Evolutionary conservation across 2,113 vertebrate species (phyloP), one percentile per base, ranked within the genome.

Genomic region (Oreochromis spilurus): DNA sequence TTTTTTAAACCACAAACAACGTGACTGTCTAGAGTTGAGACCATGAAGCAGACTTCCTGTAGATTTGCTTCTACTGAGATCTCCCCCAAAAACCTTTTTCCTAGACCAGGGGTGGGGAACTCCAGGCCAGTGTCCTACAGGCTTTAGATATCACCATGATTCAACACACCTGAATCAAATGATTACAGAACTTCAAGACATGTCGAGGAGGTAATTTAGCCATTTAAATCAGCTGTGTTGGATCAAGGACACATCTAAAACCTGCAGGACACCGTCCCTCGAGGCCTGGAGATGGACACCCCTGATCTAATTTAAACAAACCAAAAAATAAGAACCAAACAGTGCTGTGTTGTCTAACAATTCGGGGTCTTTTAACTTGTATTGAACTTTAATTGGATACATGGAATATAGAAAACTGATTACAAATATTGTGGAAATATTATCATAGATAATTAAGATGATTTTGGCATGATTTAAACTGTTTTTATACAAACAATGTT

Each of bases 281-380:
- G 29, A 60, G 0, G 57, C 14, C 57, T 60, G 0, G 57, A 60
- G 57, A 17, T 60, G 57, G 57, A 60, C 16, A 0, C 29, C 5
- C 8, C 57, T 31, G 57, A 11, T 40, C 36, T 67, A 40, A 21
- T 40, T 40, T 24, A 70, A 43, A 43, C 38, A 70, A 43, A 70
- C n/a, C 36, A 43, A 43, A 40, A n/a, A 24, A 24, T 24, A 21
- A 70, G 38, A 40, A 70, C 4, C 2, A 70, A 40, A 24, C 14
- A 70, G n/a, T 70, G n/a, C 12, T 43, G 12, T 17, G 16, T 43
- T 43, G n/a, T 70, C 38, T 43, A 70, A 24, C 0, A 26, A 4
- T 70, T 43, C 16, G 12, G n/a, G 12, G n/a, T 70, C 19, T 2
- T 65, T 36, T 65, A 38, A 12, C 34, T 65, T 65, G 60, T 65